phyloP scores from a whole-genome alignment of 2,797 vertebrate genomes.

The Numenius phaeopus region DNA sequence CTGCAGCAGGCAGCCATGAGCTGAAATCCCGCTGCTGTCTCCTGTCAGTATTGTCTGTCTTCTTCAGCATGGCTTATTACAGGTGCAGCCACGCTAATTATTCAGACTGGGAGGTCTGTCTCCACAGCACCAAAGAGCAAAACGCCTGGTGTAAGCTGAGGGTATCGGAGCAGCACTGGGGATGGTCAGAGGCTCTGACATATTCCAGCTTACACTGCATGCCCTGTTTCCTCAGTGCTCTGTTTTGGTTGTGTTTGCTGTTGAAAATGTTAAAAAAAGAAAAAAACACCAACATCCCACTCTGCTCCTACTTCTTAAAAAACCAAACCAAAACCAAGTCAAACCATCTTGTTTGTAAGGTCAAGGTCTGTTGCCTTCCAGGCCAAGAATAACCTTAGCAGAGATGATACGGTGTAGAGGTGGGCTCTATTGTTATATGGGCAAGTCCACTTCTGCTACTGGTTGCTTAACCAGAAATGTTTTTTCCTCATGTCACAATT shows the following conservation, averaged over 20 bases:
- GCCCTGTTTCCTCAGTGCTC: background rate
- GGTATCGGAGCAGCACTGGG: background rate
- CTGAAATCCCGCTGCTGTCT: background rate
- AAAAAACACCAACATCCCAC: background rate
- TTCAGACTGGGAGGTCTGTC: background rate
- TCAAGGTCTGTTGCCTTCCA: background rate
- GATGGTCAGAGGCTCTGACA: background rate
- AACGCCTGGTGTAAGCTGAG: background rate
- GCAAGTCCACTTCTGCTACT: background rate
- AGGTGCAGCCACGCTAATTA: background rate
- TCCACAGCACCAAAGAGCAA: background rate
- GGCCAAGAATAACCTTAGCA: background rate
- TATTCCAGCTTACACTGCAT: background rate
- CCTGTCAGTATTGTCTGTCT: background rate
- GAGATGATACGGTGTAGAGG: fast-evolving
- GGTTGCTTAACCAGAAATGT: background rate
- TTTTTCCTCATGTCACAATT: background rate
- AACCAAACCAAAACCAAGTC: background rate
- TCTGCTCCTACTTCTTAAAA: background rate
- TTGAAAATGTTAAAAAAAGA: background rate
- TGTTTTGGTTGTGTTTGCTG: background rate
- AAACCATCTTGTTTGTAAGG: background rate
- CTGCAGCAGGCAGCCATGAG: background rate
- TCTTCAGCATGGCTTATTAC: background rate
- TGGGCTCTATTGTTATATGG: background rate